Conservation (phyloP, 2,888 invertebrate genomes). For the Cheilosia pagana region DNA sequence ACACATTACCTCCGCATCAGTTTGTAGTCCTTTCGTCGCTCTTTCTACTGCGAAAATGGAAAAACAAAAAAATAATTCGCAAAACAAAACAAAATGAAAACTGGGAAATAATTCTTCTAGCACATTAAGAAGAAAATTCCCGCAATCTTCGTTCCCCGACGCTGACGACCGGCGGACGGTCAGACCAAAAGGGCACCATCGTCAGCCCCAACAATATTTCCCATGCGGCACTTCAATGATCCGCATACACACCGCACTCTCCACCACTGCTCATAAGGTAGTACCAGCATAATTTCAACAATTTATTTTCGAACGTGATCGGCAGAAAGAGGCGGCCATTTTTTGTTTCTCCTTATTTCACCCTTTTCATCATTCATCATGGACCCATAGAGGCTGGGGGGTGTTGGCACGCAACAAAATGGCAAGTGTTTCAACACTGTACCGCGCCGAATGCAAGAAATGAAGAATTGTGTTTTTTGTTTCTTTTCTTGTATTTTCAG, state of each 20-base stretch:
- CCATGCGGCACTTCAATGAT: conserved; percentile 70
- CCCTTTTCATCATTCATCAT: conserved; percentile 70
- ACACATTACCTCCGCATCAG: conserved; percentile 51
- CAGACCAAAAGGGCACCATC: conserved; percentile 70
- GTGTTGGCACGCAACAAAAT: conserved; percentile 70
- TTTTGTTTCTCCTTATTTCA: conserved; percentile 68
- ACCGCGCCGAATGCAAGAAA: conserved; percentile 71
- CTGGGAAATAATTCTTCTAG: conserved; percentile 70
- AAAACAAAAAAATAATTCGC: conserved; percentile 63
- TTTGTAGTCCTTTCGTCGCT: conserved; percentile 8
- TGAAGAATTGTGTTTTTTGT: conserved; percentile 64
- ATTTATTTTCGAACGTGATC: conserved; percentile 83
- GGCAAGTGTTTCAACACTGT: conserved; percentile 75
- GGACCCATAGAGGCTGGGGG: conserved; percentile 44
- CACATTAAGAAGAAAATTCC: conserved; percentile 73
- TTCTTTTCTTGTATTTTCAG: conserved; percentile 77
- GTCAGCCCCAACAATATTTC: conserved; percentile 67
- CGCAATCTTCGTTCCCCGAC: conserved; percentile 57
- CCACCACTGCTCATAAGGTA: conserved; percentile 48
- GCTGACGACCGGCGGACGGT: conserved; percentile 8
- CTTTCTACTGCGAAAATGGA: conserved; percentile 31
- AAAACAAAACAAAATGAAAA: conserved; percentile 45
- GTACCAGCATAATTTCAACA: conserved; percentile 82
- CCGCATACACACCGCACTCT: conserved; percentile 9
- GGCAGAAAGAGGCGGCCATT: conserved; percentile 75